phyloP scores from a whole-genome alignment of 2,113 vertebrate species.

The Gymnocephalus cernua region DNA sequence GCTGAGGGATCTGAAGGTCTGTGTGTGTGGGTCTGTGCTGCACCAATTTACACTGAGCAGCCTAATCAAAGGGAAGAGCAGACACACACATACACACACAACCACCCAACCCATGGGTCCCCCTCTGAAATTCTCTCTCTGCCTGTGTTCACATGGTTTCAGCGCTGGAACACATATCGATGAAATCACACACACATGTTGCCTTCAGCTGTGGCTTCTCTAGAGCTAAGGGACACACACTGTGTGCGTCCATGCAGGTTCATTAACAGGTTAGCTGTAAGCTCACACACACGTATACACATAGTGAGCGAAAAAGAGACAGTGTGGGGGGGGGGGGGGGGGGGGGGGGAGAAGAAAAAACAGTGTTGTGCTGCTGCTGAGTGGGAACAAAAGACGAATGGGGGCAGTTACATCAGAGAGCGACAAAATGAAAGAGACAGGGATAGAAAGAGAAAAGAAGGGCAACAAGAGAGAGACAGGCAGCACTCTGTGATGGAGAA shows the following conservation, averaged over 20 bases:
- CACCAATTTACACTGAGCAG: conserved; percentile 81
- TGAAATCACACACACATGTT: conserved; percentile 33
- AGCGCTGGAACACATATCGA: conserved; percentile 38
- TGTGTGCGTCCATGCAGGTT: conserved; percentile 34
- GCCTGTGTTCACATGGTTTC: conserved; percentile 39
- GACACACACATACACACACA: conserved; percentile 13
- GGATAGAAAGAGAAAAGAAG: conserved; percentile 39
- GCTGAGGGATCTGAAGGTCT: conserved; percentile 81
- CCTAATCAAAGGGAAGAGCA: conserved; percentile 81
- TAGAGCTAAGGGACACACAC: conserved; percentile 13
- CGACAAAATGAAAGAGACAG: conserved; percentile 47
- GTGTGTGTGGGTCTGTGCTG: conserved; percentile 70
- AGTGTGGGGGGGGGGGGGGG: neutral
- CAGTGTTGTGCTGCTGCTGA: conserved; percentile 45
- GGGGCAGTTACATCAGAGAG: conserved; percentile 72
- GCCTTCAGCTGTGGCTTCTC: conserved; percentile 35
- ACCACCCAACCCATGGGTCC: conserved; percentile 48
- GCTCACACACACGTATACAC: conserved; percentile 30
- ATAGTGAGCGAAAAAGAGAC: neutral
- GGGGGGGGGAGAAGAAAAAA: no score
- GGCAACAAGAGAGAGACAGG: conserved; percentile 22
- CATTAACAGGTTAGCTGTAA: conserved; percentile 60
- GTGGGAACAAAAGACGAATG: conserved; percentile 67
- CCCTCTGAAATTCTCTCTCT: conserved; percentile 45
- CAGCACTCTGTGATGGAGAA: conserved; percentile 36